Conservation (phyloP, 2,113 vertebrate genomes). For the Phasianus colchicus region DNA sequence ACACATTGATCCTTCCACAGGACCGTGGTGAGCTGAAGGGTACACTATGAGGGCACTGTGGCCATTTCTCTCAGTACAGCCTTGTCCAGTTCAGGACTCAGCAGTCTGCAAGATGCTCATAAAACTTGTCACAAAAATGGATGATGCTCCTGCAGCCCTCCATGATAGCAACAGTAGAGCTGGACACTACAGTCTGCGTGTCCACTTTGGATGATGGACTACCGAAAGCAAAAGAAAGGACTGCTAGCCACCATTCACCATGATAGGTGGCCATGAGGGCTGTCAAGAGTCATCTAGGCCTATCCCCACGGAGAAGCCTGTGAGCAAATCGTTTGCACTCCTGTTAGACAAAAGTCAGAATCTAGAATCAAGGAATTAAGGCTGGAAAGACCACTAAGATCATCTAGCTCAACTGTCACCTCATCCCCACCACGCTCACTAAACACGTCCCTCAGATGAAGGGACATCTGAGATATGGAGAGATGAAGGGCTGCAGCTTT, state of each 20-base stretch:
- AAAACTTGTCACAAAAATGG: background rate
- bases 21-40: background rate
- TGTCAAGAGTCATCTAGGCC: background rate
- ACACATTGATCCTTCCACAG: background rate
- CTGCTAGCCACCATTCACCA: background rate
- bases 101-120: background rate
- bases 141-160: background rate
- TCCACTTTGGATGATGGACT: background rate
- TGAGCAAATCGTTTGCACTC: rapidly evolving
- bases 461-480: too few species aligned
- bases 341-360: background rate
- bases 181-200: background rate
- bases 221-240: background rate
- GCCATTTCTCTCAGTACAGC: background rate
- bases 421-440: too few species aligned
- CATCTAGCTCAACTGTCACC: too few species aligned
- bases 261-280: background rate
- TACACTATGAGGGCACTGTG: background rate
- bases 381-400: too few species aligned
- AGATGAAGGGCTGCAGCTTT: background rate
- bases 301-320: background rate
- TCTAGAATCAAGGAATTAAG: background rate
- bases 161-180: background rate
- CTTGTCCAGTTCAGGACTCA: background rate
- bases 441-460: too few species aligned